phyloP scores from a whole-genome alignment of 1,140 invertebrate genomes.

The Geopemphigus sp. region DNA sequence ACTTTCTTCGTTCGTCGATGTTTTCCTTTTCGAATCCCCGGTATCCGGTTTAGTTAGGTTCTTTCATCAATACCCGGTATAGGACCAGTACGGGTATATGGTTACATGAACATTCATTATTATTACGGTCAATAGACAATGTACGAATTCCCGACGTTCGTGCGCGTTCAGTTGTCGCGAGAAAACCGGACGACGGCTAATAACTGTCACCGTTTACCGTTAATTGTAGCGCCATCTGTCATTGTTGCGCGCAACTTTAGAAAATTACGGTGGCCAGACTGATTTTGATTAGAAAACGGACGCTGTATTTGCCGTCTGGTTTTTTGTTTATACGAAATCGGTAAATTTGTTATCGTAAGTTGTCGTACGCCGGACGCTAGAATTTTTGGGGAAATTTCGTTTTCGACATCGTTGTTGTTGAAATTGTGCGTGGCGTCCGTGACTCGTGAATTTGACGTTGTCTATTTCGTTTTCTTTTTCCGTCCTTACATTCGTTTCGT shows the following conservation, averaged over 20 bases:
- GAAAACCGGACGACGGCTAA: no score
- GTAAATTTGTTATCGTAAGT: constrained; percentile 13
- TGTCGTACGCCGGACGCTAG: not conserved
- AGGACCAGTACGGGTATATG: no score
- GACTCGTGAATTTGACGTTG: not conserved
- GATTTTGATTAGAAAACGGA: constrained; percentile 11
- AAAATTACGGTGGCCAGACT: not conserved
- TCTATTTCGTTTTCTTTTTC: not conserved
- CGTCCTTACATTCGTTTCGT: not conserved
- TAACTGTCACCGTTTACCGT: not conserved
- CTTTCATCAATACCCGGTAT: no score
- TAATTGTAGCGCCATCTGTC: not conserved
- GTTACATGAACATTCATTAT: no score
- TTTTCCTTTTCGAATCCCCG: no score
- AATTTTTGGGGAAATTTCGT: not conserved
- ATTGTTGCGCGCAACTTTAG: not conserved
- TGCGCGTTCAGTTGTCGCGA: no score
- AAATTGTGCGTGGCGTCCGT: not conserved
- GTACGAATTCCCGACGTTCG: no score
- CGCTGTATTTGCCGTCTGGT: not conserved
- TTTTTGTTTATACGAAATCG: not conserved
- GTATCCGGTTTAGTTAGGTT: no score
- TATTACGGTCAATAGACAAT: no score
- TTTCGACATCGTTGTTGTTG: not conserved
- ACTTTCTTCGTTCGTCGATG: no score